These are phyloP conservation scores for Megaceryle alcyon DNA, from an alignment of 2,797 vertebrate genomes.

Conservation along the genomic window DNA sequence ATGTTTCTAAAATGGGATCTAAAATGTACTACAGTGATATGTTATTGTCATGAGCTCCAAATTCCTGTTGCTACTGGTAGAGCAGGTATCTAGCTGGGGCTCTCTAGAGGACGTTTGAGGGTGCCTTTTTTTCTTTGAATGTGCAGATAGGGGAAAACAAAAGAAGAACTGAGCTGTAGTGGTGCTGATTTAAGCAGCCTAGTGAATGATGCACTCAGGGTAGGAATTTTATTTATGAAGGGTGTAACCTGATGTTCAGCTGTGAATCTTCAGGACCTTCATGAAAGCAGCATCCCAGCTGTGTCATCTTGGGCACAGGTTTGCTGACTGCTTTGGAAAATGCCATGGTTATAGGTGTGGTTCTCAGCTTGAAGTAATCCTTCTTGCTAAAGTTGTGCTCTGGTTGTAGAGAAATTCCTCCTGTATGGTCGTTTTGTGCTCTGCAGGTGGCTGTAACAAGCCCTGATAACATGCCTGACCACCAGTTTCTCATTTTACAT, in stretches of 20 bases:
- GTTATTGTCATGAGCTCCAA: background rate
- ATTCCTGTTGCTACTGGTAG: background rate
- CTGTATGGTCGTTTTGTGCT: rapidly evolving
- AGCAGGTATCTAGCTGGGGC: background rate
- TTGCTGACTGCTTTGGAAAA: background rate
- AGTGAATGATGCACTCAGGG: background rate
- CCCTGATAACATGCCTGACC: background rate
- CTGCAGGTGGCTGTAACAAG: background rate
- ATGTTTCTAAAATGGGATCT: background rate
- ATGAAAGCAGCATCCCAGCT: background rate
- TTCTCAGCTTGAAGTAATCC: background rate
- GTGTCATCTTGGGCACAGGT: background rate
- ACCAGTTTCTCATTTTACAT: background rate
- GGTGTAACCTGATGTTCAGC: background rate
- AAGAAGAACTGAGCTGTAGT: background rate
- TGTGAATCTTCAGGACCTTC: background rate
- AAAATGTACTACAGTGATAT: background rate
- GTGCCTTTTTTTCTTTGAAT: background rate
- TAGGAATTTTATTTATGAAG: background rate
- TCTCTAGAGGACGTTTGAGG: background rate
- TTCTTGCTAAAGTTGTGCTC: background rate
- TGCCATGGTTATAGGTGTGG: background rate
- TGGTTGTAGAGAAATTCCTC: background rate
- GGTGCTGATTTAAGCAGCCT: background rate
- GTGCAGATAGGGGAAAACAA: background rate